Base-by-base conservation (phyloP, 1,140 invertebrate genomes). In the Meloidogyne exigua region DNA sequence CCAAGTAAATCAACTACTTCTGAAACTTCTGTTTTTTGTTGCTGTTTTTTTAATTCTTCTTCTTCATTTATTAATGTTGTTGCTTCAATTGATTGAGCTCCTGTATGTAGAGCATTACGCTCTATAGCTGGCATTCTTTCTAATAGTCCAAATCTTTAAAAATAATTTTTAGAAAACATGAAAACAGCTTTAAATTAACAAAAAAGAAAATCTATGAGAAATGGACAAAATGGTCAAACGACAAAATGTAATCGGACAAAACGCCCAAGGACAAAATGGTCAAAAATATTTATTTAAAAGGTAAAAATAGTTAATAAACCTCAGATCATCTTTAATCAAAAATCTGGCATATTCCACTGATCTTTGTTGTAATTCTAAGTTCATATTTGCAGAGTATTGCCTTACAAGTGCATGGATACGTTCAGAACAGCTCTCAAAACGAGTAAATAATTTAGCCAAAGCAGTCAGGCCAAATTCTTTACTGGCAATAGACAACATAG, bases 111-210 rank as follows among this genome's bases (percentile, higher is more conserved):
- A 13, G 83, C 84, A 71, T 88, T 85, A 65, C 84, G 88, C 39
- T 85, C 81, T 70, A 90, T 88, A 26, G 90, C 92, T 70, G 96
- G 96, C 96, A 99, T 99, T 86, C 94, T 91, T 88, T 99, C 96
- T 81, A 99, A 89, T 36, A 99, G 89, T 74, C 89, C 90, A 72
- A 88, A 85, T 81, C 90, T 89, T 15, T 67, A 11, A 39, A 32
- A 13, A 72, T 75, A 21, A 2, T 44, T 44, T 32, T n/a, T 63
- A 75, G n/a, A n/a, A n/a, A 32, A 32, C 28, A 3, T 32, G 28
- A 32, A 32, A 32, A 32, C 2, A 7, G 28, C 7, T 32, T 32
- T 32, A 32, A 32, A 32, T 32, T 32, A 32, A 3, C 7, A 3
- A 3, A 32, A 32, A 32, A 7, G 28, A n/a, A n/a, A n/a, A n/a